Conservation (phyloP, 2,888 invertebrate species). For the Lottia gigantea region DNA sequence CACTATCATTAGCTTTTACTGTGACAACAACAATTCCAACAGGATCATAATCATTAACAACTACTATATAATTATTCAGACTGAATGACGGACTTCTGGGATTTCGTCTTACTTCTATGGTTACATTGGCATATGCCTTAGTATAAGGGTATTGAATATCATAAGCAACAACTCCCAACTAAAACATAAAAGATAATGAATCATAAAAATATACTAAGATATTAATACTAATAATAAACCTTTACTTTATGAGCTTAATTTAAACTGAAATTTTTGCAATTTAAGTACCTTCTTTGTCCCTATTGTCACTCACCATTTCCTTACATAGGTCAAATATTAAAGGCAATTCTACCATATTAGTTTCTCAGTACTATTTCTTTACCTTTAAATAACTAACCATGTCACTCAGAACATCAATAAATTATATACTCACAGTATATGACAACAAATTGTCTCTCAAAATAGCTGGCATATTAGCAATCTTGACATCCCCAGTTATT, state of each 20-base stretch:
- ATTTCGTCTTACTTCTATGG: constrained; percentile 57
- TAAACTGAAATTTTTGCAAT: too few species aligned
- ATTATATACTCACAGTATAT: too few species aligned
- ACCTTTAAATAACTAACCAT: too few species aligned
- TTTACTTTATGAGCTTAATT: neutral
- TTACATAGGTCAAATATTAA: too few species aligned
- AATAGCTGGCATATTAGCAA: neutral
- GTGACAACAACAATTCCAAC: constrained; percentile 45
- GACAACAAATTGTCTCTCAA: neutral
- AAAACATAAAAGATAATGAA: constrained; percentile 18
- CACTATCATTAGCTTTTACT: constrained; percentile 49
- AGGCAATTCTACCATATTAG: too few species aligned
- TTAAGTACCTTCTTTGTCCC: too few species aligned
- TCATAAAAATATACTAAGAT: neutral
- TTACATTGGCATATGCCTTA: constrained; percentile 44
- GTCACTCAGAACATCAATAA: too few species aligned
- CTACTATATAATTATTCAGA: constrained; percentile 31
- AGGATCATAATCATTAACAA: constrained; percentile 40
- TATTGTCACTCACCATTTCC: too few species aligned
- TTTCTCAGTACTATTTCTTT: too few species aligned
- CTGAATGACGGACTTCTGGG: constrained; percentile 53
- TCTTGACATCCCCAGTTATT: neutral
- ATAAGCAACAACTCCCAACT: constrained; percentile 44
- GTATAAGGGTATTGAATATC: constrained; percentile 52
- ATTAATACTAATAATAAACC: too few species aligned